Evolutionary conservation across 23 tunicate genomes (phyloP).

Genomic region (Clavelina lepadiformis): DNA sequence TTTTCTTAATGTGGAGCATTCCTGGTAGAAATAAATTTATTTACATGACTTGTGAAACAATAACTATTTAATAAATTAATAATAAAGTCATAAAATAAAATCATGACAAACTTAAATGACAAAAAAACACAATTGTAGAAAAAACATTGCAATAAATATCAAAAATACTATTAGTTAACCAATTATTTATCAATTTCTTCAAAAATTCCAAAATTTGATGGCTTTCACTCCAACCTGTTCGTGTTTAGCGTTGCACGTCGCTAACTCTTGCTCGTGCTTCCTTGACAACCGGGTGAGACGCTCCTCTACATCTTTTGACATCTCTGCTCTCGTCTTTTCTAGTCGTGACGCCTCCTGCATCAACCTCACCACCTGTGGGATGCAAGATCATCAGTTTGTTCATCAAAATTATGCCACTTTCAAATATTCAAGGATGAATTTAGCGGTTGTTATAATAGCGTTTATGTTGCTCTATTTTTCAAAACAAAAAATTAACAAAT

Average conservation of each 20-base stretch:
- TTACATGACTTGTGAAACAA: too few relatives aligned
- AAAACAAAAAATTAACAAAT: too few relatives aligned
- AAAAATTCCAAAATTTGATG: too few relatives aligned
- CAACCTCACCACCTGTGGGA: conserved; percentile 47
- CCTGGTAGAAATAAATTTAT: conserved; percentile 43
- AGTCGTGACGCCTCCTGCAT: conserved; percentile 46
- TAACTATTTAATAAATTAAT: too few relatives aligned
- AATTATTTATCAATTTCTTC: neutral
- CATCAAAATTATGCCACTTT: too few relatives aligned
- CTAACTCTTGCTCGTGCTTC: conserved; percentile 71
- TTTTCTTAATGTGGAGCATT: conserved; percentile 30
- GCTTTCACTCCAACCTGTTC: conserved; percentile 73
- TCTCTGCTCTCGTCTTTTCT: conserved; percentile 58
- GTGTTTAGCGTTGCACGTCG: conserved; percentile 42
- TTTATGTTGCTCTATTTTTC: too few relatives aligned
- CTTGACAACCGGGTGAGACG: conserved; percentile 38
- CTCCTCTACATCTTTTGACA: conserved; percentile 66
- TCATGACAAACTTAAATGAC: neutral
- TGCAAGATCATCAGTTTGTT: too few relatives aligned
- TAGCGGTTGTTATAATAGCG: too few relatives aligned
- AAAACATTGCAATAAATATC: neutral
- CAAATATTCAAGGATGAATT: too few relatives aligned
- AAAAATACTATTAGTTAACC: neutral
- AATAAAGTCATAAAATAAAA: too few relatives aligned
- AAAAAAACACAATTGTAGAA: neutral